Evolutionary conservation across 2,113 vertebrate genomes (phyloP).

Genomic region (Osmerus mordax): DNA sequence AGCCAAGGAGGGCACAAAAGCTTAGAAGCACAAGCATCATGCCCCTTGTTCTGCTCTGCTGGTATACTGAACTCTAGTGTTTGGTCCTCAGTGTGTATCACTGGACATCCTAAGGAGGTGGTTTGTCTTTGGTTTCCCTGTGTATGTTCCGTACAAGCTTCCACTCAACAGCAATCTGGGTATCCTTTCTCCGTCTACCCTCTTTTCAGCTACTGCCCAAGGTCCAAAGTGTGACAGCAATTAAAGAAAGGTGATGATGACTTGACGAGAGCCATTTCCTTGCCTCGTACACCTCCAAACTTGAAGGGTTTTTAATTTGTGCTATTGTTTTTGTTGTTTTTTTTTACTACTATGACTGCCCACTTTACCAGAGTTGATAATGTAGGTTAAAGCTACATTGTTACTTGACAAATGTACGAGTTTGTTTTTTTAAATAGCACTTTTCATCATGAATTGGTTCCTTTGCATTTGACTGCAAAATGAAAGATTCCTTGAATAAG

Average conservation of each 20-base stretch:
- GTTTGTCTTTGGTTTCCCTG: neutral
- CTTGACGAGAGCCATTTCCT: conserved; percentile 21
- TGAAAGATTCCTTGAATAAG: no score
- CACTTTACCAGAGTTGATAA: no score
- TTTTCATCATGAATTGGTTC: no score
- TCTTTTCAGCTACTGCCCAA: conserved; percentile 59
- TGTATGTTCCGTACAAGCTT: conserved; percentile 27
- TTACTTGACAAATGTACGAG: no score
- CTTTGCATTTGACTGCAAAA: no score
- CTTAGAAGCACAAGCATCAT: conserved; percentile 50
- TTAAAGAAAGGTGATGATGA: conserved; percentile 55
- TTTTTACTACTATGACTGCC: neutral
- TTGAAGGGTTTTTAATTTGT: no score
- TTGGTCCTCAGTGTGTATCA: conserved; percentile 18
- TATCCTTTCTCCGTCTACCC: conserved; percentile 33
- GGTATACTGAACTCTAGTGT: neutral
- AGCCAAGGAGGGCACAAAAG: conserved; percentile 49
- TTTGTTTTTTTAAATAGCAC: no score
- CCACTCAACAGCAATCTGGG: conserved; percentile 45
- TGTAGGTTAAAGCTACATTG: no score
- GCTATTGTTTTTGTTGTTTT: neutral
- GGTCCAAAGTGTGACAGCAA: conserved; percentile 68
- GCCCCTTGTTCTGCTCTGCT: conserved; percentile 34
- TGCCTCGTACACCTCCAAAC: neutral
- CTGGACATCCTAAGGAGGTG: conserved; percentile 36